Percentiles rank a stretch among this genome's conserved stretches.
phyloP scores from a whole-genome alignment of 2,797 vertebrate genomes.

The Cuculus canorus region DNA sequence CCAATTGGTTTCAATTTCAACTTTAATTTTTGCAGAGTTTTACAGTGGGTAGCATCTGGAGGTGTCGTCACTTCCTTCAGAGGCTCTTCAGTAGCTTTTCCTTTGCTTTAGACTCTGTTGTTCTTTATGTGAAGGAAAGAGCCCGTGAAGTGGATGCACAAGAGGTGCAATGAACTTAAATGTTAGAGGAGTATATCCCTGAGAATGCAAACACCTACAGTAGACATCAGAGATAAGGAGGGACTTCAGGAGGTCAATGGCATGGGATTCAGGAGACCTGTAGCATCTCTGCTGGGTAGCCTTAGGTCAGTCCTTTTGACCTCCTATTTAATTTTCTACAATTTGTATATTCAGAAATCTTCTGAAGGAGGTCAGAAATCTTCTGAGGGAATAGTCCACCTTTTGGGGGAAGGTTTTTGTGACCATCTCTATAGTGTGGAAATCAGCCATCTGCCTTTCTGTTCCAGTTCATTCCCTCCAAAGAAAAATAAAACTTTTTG shows the following conservation, averaged over 20 bases:
- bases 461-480: not conserved
- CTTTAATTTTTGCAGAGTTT: not conserved
- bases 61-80: not conserved
- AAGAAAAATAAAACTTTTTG: not conserved
- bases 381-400: not conserved
- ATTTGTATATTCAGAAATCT: not conserved
- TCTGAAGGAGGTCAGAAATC: not conserved
- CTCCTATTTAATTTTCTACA: not conserved
- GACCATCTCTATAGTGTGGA: accelerated
- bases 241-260: not conserved
- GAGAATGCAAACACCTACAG: not conserved
- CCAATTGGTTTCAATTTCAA: not conserved
- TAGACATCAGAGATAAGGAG: not conserved
- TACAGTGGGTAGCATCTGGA: not conserved
- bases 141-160: not conserved
- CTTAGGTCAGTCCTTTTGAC: not conserved
- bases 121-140: not conserved
- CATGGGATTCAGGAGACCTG: not conserved
- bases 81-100: not conserved
- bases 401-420: not conserved
- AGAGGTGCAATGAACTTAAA: not conserved
- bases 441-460: not conserved
- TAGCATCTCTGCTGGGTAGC: not conserved
- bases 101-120: not conserved
- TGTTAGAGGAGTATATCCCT: not conserved